These are phyloP conservation scores for Dichetophora obliterata DNA, from an alignment of 2,888 invertebrate species.

Conservation along the genomic window DNA sequence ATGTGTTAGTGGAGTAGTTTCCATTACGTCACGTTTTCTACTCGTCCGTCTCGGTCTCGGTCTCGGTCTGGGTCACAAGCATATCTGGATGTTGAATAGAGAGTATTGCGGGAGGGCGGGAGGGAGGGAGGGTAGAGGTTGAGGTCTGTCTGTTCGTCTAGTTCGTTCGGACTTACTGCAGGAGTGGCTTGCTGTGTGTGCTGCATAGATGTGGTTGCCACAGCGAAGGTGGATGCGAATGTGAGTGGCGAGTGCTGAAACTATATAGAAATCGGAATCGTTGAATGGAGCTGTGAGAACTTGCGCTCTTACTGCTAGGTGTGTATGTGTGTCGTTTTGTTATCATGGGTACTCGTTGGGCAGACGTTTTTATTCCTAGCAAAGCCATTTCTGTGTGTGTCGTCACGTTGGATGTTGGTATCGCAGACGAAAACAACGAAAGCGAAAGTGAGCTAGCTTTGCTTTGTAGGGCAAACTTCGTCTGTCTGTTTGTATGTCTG, in stretches of 20 bases:
- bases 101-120: too few species aligned
- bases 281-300: background rate
- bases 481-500: constrained; percentile 10
- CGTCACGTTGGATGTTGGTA: constrained; percentile 30
- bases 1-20: constrained; percentile 70
- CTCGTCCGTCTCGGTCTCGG: constrained; percentile 50
- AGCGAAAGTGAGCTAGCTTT: constrained; percentile 39
- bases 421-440: constrained; percentile 30
- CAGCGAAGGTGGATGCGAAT: constrained; percentile 31
- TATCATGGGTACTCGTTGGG: constrained; percentile 4
- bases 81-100: constrained; percentile 29
- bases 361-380: constrained; percentile 14
- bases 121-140: constrained; percentile 13
- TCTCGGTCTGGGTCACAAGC: constrained; percentile 55
- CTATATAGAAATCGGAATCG: constrained; percentile 1
- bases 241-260: constrained; percentile 15
- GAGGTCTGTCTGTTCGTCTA: constrained; percentile 25
- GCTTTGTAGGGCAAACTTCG: constrained; percentile 37
- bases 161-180: constrained; percentile 24
- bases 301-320: background rate
- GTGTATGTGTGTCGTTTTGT: constrained; percentile 33
- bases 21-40: constrained; percentile 68
- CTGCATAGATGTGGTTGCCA: constrained; percentile 31
- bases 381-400: constrained; percentile 22
- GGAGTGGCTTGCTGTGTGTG: background rate